Percentiles rank a stretch among this genome's conserved stretches.
Conservation (phyloP, 2,888 invertebrate species). For the Tubulanus polymorphus region DNA sequence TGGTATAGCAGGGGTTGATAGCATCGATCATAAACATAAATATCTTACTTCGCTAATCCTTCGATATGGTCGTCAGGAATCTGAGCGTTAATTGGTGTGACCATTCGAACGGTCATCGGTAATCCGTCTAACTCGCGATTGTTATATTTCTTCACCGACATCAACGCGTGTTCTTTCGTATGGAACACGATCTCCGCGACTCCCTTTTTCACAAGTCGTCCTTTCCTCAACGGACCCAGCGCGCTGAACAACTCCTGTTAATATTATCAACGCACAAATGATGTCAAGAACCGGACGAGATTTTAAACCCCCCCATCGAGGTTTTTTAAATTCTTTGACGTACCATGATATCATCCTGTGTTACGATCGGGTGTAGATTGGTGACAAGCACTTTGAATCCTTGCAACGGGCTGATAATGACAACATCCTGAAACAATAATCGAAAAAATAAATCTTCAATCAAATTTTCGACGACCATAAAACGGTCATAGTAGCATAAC, state of each 20-base stretch:
- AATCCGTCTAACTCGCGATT: conserved; percentile 90
- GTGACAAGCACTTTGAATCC: conserved; percentile 87
- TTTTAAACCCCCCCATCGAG: not conserved
- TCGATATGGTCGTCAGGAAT: too few relatives aligned
- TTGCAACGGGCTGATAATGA: conserved; percentile 40
- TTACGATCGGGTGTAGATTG: conserved; percentile 81
- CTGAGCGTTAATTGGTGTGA: too few relatives aligned
- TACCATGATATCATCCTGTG: conserved; percentile 85
- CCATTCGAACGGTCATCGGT: too few relatives aligned
- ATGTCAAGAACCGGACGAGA: not conserved
- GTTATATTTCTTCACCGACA: conserved; percentile 88
- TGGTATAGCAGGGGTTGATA: too few relatives aligned
- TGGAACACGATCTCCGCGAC: conserved; percentile 89
- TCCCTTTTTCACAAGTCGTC: conserved; percentile 78
- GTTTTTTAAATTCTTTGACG: too few relatives aligned
- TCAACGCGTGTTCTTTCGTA: conserved; percentile 77
- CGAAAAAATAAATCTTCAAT: not conserved
- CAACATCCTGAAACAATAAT: conserved; percentile 13
- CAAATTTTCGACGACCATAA: not conserved
- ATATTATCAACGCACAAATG: too few relatives aligned
- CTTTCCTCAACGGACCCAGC: conserved; percentile 79
- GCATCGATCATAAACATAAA: too few relatives aligned
- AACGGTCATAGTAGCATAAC: not conserved
- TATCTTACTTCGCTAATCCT: too few relatives aligned
- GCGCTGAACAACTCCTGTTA: conserved; percentile 90